Conservation (phyloP, 2,797 vertebrate species). For the Lutjanus argentimaculatus region DNA sequence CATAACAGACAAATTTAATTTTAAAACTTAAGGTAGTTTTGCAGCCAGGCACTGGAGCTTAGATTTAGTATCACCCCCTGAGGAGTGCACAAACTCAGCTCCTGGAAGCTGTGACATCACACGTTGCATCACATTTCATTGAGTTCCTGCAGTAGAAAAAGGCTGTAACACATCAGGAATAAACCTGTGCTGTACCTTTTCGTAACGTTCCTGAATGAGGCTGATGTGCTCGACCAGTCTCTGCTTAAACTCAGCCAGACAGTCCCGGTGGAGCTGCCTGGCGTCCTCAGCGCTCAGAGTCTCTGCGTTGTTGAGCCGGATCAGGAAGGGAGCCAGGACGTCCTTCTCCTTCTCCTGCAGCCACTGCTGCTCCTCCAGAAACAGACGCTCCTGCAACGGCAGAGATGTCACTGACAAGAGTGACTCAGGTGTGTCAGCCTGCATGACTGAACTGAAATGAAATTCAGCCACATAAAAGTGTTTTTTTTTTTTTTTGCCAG, state of each 20-base stretch:
- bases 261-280: slow-evolving; percentile 31
- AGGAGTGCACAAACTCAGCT: no score
- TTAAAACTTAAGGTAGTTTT: no score
- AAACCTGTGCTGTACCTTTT: slow-evolving; percentile 44
- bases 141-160: neutral
- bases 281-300: slow-evolving; percentile 31
- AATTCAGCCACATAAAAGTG: neutral
- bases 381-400: slow-evolving; percentile 17
- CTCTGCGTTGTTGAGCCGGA: slow-evolving; percentile 1
- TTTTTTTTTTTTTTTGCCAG: no score
- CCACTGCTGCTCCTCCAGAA: slow-evolving; percentile 49
- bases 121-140: neutral
- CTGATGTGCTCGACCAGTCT: slow-evolving; percentile 20
- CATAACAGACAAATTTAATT: no score
- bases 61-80: no score
- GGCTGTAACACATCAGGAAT: no score
- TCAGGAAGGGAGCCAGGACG: slow-evolving; percentile 52
- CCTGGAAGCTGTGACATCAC: no score
- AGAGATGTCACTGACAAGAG: neutral
- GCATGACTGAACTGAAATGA: neutral
- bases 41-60: no score
- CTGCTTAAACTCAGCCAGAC: slow-evolving; percentile 25
- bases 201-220: slow-evolving; percentile 46
- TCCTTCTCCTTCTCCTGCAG: slow-evolving; percentile 61
- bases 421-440: neutral